Conservation (phyloP, 2,888 invertebrate genomes). For the Chrysolina haemoptera region DNA sequence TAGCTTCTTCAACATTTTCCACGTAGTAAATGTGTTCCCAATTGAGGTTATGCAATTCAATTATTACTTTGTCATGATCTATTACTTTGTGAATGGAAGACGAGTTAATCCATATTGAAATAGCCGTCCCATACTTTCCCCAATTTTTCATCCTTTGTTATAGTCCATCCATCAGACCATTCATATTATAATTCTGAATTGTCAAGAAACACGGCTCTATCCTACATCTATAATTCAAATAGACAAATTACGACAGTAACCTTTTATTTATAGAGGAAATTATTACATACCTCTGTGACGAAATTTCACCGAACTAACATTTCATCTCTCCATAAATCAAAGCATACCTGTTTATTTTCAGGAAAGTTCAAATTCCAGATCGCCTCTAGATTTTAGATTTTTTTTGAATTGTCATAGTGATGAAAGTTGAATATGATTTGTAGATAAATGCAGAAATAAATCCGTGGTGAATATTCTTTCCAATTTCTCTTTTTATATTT, state of each 20-base stretch:
- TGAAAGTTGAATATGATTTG: neutral
- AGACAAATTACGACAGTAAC: slow-evolving; percentile 39
- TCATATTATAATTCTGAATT: slow-evolving; percentile 34
- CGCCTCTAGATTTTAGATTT: neutral
- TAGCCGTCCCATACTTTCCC: neutral
- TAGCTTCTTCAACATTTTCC: no score
- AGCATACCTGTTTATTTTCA: slow-evolving; percentile 31
- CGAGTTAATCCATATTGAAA: neutral
- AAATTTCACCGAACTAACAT: slow-evolving; percentile 42
- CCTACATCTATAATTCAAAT: slow-evolving; percentile 35
- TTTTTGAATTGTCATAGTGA: neutral
- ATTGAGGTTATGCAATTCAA: no score
- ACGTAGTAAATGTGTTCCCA: no score
- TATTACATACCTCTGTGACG: slow-evolving; percentile 34
- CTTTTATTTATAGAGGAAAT: slow-evolving; percentile 38
- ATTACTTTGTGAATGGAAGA: no score
- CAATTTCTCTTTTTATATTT: no score
- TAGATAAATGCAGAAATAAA: no score
- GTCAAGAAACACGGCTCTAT: slow-evolving; percentile 25
- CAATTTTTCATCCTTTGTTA: neutral
- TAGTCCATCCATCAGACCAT: slow-evolving; percentile 33
- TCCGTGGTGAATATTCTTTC: no score
- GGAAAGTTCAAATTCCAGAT: slow-evolving; percentile 30
- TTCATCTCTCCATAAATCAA: slow-evolving; percentile 40
- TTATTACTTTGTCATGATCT: no score